Percentiles rank a stretch among this genome's conserved stretches.
Conservation (phyloP, 2,888 invertebrate species). For the Ctena decussata region DNA sequence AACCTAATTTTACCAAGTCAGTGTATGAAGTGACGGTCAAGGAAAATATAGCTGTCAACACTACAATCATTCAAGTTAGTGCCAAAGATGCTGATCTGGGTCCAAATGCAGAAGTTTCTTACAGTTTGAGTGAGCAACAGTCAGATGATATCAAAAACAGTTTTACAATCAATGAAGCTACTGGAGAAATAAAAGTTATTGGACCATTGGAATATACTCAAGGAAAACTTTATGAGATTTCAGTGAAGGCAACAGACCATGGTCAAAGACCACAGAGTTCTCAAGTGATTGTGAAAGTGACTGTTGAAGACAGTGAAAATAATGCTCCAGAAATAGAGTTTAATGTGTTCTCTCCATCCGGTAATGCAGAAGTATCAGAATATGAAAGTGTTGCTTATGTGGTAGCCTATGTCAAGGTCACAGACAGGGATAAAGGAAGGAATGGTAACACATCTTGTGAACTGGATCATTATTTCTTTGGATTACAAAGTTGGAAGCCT, state of each 20-base stretch:
- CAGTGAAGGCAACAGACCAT: conserved; percentile 75
- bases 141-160: conserved; percentile 63
- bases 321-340: conserved; percentile 92
- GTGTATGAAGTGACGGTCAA: conserved; percentile 73
- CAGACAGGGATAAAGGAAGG: conserved; percentile 76
- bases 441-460: conserved; percentile 79
- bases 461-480: conserved; percentile 66
- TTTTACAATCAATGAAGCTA: conserved; percentile 72
- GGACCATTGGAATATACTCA: conserved; percentile 73
- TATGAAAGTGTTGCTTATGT: conserved; percentile 72
- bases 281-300: conserved; percentile 73
- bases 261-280: conserved; percentile 75
- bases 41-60: conserved; percentile 71
- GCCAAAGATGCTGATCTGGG: conserved; percentile 96
- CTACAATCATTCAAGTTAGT: conserved; percentile 88
- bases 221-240: conserved; percentile 67
- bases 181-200: conserved; percentile 76
- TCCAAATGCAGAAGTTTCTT: conserved; percentile 90
- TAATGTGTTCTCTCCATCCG: conserved; percentile 70
- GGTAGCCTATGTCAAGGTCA: conserved; percentile 76
- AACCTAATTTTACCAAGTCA: conserved; percentile 72
- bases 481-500: conserved; percentile 68
- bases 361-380: conserved; percentile 73
- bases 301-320: conserved; percentile 95
- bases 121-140: conserved; percentile 83